Conservation (phyloP, 2,888 invertebrate genomes). For the Metallyticus violacea region DNA sequence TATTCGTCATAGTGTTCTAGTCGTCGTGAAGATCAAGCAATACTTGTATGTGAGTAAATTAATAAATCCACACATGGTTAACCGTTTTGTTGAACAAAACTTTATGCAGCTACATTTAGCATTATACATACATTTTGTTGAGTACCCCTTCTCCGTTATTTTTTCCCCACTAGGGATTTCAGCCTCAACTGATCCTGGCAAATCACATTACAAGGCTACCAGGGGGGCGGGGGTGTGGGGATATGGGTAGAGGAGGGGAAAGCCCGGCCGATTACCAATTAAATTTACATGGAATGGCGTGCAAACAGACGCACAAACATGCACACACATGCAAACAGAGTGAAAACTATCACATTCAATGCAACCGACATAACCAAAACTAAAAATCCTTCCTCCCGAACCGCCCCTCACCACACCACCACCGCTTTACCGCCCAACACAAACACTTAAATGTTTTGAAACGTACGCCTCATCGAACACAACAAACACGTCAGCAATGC, state of each 20-base stretch:
- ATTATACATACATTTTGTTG: not conserved
- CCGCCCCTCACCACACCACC: not conserved
- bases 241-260: not conserved
- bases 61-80: too few relatives aligned
- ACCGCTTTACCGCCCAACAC: not conserved
- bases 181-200: not conserved
- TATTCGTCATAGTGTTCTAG: too few relatives aligned
- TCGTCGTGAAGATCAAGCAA: not conserved
- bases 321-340: not conserved
- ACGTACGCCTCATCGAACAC: not conserved
- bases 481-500: not conserved
- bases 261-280: conserved; percentile 12
- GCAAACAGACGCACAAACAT: not conserved
- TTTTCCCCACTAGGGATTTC: not conserved
- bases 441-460: not conserved
- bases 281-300: conserved; percentile 4
- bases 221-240: not conserved
- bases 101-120: not conserved
- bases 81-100: not conserved
- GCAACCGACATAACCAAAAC: not conserved
- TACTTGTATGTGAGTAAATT: not conserved
- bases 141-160: not conserved
- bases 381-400: not conserved
- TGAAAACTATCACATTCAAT: not conserved
- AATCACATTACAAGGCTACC: not conserved